Evolutionary conservation across 2,888 invertebrate species (phyloP).

Genomic region (Tenodera sinensis): DNA sequence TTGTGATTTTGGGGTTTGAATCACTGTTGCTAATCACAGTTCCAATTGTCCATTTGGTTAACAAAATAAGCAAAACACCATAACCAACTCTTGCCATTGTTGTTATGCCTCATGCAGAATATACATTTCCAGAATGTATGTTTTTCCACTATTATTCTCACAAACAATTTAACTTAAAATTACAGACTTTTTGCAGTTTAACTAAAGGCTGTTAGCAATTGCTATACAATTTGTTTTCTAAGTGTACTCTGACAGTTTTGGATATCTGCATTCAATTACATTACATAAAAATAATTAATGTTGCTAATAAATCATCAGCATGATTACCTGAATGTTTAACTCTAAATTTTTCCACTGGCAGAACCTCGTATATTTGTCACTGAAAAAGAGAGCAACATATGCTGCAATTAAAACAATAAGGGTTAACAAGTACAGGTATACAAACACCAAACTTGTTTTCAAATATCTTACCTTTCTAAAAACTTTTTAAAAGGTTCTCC

Average conservation of each 20-base stretch:
- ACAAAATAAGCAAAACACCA: too few species aligned
- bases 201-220: too few species aligned
- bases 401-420: background rate
- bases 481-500: slow-evolving; percentile 97
- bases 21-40: too few species aligned
- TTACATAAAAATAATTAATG: background rate
- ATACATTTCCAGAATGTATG: too few species aligned
- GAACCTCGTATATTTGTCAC: slow-evolving; percentile 99
- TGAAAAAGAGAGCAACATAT: slow-evolving; percentile 44
- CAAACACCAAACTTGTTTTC: background rate
- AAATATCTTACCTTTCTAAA: slow-evolving; percentile 82
- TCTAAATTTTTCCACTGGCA: slow-evolving; percentile 99
- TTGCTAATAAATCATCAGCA: background rate
- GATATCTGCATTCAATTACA: background rate
- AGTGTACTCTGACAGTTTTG: background rate
- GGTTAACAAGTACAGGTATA: background rate
- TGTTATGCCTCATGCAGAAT: too few species aligned
- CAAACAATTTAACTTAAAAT: too few species aligned
- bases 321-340: slow-evolving; percentile 90
- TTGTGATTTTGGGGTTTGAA: too few species aligned
- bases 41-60: too few species aligned
- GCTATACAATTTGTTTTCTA: too few species aligned
- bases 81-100: too few species aligned
- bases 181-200: too few species aligned
- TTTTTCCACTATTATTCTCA: too few species aligned